These are phyloP conservation scores for Hucho hucho DNA, from an alignment of 2,113 vertebrate genomes.

Conservation along the genomic window DNA sequence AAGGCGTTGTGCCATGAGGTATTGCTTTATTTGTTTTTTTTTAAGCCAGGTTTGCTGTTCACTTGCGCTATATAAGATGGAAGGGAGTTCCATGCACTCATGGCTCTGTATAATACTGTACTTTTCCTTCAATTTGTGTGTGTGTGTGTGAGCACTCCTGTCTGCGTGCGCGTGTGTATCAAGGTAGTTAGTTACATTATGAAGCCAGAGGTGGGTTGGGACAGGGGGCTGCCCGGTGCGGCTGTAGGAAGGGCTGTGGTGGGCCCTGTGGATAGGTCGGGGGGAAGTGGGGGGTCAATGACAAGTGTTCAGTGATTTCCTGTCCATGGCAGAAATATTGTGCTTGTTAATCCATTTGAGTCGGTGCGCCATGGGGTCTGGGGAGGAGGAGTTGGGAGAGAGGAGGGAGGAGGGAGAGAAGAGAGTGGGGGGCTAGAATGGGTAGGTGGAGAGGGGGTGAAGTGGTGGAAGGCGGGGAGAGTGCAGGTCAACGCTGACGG, in stretches of 20 bases:
- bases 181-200: neutral
- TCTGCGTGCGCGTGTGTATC: neutral
- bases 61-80: too few relatives aligned
- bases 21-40: too few relatives aligned
- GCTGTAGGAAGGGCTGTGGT: neutral
- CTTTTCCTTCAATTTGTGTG: too few relatives aligned
- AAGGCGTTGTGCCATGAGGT: too few relatives aligned
- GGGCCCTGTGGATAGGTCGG: constrained; percentile 27
- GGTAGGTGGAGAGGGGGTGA: neutral
- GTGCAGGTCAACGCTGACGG: constrained; percentile 73
- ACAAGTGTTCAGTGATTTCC: constrained; percentile 77
- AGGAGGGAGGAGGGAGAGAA: neutral
- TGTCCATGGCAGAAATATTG: constrained; percentile 62
- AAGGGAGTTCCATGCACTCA: too few relatives aligned
- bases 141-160: neutral
- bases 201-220: neutral
- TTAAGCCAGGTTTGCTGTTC: too few relatives aligned
- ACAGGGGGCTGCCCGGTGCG: neutral
- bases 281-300: constrained; percentile 49
- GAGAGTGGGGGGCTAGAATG: neutral
- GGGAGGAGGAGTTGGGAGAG: constrained; percentile 27
- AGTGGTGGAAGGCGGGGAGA: too few relatives aligned
- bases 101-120: too few relatives aligned
- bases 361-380: constrained; percentile 47
- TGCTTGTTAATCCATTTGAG: constrained; percentile 76